Conservation (phyloP, 2,113 vertebrate species). For the rat (Rattus norvegicus) region DNA sequence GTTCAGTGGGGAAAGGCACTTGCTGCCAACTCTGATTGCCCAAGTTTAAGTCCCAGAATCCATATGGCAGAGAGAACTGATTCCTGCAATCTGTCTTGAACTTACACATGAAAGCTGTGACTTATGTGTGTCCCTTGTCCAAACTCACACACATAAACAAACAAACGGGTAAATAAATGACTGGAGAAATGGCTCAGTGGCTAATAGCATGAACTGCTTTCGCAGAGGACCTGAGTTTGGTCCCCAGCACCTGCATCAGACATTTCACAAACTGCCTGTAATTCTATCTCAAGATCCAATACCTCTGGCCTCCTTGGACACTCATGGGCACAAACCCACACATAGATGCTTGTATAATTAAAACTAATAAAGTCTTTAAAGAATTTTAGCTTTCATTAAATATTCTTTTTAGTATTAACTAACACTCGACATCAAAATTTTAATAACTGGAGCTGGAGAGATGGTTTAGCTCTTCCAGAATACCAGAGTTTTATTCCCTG, state of each 20-base stretch:
- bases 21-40: background rate
- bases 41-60: background rate
- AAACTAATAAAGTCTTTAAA: background rate
- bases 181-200: background rate
- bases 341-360: background rate
- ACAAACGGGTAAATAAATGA: background rate
- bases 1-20: background rate
- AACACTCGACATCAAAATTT: background rate
- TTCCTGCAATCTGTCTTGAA: background rate
- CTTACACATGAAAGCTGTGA: background rate
- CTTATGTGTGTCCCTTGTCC: background rate
- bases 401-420: background rate
- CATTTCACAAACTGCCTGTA: background rate
- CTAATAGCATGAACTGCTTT: background rate
- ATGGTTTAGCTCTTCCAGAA: background rate
- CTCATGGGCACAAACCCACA: background rate
- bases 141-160: background rate
- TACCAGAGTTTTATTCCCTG: background rate
- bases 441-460: background rate
- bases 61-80: background rate
- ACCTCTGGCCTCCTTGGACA: background rate
- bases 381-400: background rate
- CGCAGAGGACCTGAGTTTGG: background rate
- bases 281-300: background rate
- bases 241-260: background rate